These are phyloP conservation scores for Hemicrepidius hirtus DNA, from an alignment of 2,888 invertebrate genomes.

Conservation along the genomic window DNA sequence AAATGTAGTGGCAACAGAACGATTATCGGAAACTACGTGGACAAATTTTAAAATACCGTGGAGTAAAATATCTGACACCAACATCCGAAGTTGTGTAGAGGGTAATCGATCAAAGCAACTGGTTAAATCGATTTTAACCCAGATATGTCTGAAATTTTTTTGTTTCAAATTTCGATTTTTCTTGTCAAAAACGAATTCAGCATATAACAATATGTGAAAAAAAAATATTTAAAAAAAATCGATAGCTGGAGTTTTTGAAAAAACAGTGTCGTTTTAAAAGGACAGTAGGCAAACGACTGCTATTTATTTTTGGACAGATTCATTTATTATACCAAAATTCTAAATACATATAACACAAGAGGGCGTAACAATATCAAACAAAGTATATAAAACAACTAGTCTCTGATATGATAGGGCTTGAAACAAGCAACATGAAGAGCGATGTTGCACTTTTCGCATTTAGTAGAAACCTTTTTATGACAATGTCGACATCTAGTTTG, in stretches of 20 bases:
- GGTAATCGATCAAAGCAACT: too few species aligned
- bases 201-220: neutral
- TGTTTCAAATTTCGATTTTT: neutral
- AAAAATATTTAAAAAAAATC: neutral
- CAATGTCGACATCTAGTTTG: conserved; percentile 10
- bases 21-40: neutral
- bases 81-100: neutral
- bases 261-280: too few species aligned
- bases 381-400: too few species aligned
- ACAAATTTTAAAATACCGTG: neutral
- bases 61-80: neutral
- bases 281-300: too few species aligned
- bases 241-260: too few species aligned
- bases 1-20: neutral
- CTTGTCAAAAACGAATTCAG: neutral
- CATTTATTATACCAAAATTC: neutral
- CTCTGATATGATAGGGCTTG: neutral
- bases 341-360: neutral
- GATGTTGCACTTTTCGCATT: conserved; percentile 26
- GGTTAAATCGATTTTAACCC: too few species aligned
- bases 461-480: conserved; percentile 21
- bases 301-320: too few species aligned
- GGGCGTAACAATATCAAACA: too few species aligned
- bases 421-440: conserved; percentile 4
- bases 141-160: neutral